Evolutionary conservation across 30 jellyfish, hydroid and myxozoan species (phyloP), one percentile per base, ranked within the genome.

Genomic region (Aurelia coerulea): DNA sequence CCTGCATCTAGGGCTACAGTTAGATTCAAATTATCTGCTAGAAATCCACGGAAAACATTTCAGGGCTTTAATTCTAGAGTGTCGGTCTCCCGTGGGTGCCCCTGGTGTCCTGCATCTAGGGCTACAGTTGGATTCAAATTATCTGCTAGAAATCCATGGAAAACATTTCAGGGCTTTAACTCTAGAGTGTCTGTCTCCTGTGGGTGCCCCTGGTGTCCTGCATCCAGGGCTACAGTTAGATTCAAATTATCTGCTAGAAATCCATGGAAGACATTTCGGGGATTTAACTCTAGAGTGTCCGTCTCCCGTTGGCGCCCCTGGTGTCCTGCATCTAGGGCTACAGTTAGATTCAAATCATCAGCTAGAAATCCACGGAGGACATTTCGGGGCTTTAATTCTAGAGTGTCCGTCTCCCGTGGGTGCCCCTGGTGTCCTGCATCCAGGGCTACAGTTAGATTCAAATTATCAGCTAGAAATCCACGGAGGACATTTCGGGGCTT

Each of bases 1-100:
- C 74, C 37, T 15, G 74, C 74, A 15, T 64, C 74, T 51, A 15
- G 74, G 52, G 17, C 35, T 39, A 64, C 74, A 39, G 74, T 64
- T 15, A 2, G 49, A 64, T 37, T 37, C 49, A 37, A 5, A 37
- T 37, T 0, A 37, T 5, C 49, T 23, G 29, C 29, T 23, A 23
- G 29, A 23, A 23, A 23, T 23, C 29, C 29, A 23, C 29, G 29
- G 29, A 23, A 23, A 0, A 23, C 29, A 23, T 23, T 23, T 23
- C 29, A 0, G 29, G 29, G 29, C 29, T 23, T 23, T 23, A 23
- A 23, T 0, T 23, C 29, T 23, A 23, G 29, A 23, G 29, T 23
- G 29, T 41, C 74, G 4, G 32, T 64, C 17, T 41, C 8, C 74
- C 16, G 32, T 64, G 74, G 74, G 49, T 35, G 49, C 34, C 74